Conservation (phyloP, 2,888 invertebrate species). For the Euclidia mi region DNA sequence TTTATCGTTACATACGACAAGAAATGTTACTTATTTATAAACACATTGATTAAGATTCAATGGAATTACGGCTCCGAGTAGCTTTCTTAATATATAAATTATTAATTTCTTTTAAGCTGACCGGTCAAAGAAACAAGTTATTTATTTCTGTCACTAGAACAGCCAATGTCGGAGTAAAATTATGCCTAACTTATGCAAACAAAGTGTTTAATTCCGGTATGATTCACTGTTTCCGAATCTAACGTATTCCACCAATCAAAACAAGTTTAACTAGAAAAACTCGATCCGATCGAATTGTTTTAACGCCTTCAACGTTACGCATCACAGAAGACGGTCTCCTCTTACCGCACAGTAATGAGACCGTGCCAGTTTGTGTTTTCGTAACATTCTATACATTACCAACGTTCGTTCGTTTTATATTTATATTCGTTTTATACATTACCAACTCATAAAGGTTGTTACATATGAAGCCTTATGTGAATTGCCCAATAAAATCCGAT, state of each 20-base stretch:
- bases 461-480: conserved; percentile 16
- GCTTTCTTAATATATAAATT: no score
- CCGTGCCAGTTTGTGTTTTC: conserved; percentile 66
- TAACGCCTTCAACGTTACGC: conserved; percentile 65
- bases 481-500: background rate
- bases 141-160: no score
- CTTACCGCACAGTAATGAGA: conserved; percentile 67
- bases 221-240: conserved; percentile 1
- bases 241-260: conserved; percentile 23
- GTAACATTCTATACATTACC: conserved; percentile 50
- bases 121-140: no score
- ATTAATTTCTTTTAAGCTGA: no score
- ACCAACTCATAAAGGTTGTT: conserved; percentile 35
- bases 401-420: no score
- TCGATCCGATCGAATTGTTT: conserved; percentile 61
- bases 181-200: no score
- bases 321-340: conserved; percentile 57
- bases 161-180: no score
- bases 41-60: no score
- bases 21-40: no score
- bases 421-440: conserved; percentile 61
- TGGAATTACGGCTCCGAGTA: no score
- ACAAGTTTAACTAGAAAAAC: conserved; percentile 52
- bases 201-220: background rate
- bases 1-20: no score